Evolutionary conservation across 2,888 invertebrate species (phyloP).

Genomic region (Himalopsyche japonica): DNA sequence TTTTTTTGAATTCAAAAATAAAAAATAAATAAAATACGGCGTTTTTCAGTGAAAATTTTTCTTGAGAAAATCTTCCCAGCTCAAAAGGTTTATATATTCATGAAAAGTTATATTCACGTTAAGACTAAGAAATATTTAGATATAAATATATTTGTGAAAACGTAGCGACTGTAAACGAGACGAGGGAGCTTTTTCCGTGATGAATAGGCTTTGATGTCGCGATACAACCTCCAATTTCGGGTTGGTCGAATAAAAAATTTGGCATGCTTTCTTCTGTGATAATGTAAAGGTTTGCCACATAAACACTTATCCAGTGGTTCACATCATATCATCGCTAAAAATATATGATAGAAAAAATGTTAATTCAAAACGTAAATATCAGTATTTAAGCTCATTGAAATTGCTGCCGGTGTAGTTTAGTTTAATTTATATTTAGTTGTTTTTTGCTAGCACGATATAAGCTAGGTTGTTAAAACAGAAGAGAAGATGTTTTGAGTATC

Average conservation of each 20-base stretch:
- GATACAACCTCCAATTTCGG: neutral
- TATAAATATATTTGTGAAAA: neutral
- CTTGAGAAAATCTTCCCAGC: too few species aligned
- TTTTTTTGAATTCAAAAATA: too few species aligned
- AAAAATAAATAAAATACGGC: too few species aligned
- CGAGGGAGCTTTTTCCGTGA: neutral
- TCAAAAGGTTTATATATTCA: neutral
- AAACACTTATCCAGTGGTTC: neutral
- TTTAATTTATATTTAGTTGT: too few species aligned
- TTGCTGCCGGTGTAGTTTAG: too few species aligned
- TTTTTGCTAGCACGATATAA: too few species aligned
- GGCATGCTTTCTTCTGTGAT: neutral
- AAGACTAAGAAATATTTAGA: neutral
- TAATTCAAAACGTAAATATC: too few species aligned
- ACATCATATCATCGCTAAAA: neutral
- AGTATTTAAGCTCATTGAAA: too few species aligned
- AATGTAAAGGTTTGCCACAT: neutral
- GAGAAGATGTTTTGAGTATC: too few species aligned
- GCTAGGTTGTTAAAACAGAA: too few species aligned
- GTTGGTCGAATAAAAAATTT: neutral
- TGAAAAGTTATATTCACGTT: neutral
- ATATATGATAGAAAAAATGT: too few species aligned
- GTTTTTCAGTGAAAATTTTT: too few species aligned
- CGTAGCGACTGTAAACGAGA: neutral
- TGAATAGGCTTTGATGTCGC: neutral